Conservation (phyloP, 1,140 invertebrate genomes). For the Bombus pascuorum region DNA sequence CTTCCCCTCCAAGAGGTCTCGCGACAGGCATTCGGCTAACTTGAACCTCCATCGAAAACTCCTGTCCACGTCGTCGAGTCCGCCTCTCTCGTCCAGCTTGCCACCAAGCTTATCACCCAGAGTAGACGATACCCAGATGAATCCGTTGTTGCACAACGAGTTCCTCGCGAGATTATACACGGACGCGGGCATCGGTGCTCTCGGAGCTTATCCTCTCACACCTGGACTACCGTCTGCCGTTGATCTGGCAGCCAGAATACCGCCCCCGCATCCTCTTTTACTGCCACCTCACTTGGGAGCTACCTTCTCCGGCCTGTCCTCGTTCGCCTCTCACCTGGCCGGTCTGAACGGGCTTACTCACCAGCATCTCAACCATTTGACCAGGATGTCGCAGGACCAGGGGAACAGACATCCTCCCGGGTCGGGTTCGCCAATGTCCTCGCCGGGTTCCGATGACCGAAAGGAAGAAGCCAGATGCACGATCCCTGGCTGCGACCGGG, state of each 20-base stretch:
- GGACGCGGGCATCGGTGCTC: constrained; percentile 83
- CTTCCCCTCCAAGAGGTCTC: constrained; percentile 96
- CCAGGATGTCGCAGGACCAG: constrained; percentile 73
- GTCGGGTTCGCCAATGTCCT: constrained; percentile 60
- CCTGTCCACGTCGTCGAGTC: constrained; percentile 88
- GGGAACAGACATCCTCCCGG: constrained; percentile 54
- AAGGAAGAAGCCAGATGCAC: constrained; percentile 84
- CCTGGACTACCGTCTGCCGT: constrained; percentile 69
- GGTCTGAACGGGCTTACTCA: constrained; percentile 83
- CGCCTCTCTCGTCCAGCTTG: constrained; percentile 80
- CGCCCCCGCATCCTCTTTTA: constrained; percentile 75
- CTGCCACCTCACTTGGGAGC: constrained; percentile 79
- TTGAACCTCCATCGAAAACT: constrained; percentile 95
- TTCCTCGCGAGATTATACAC: constrained; percentile 92
- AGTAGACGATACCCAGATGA: constrained; percentile 74
- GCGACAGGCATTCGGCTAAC: constrained; percentile 96
- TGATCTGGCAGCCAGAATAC: constrained; percentile 76
- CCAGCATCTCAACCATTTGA: constrained; percentile 84
- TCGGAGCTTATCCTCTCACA: constrained; percentile 73
- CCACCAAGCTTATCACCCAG: constrained; percentile 80
- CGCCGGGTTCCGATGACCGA: constrained; percentile 66
- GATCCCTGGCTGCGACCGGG: constrained; percentile 84
- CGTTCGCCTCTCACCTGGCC: constrained; percentile 81
- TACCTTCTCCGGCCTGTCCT: constrained; percentile 78
- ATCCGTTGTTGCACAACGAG: constrained; percentile 87